Percentiles rank a stretch among this genome's conserved stretches.
These are phyloP conservation scores for Eleginops maclovinus DNA, from an alignment of 2,113 vertebrate genomes.

Conservation along the genomic window DNA sequence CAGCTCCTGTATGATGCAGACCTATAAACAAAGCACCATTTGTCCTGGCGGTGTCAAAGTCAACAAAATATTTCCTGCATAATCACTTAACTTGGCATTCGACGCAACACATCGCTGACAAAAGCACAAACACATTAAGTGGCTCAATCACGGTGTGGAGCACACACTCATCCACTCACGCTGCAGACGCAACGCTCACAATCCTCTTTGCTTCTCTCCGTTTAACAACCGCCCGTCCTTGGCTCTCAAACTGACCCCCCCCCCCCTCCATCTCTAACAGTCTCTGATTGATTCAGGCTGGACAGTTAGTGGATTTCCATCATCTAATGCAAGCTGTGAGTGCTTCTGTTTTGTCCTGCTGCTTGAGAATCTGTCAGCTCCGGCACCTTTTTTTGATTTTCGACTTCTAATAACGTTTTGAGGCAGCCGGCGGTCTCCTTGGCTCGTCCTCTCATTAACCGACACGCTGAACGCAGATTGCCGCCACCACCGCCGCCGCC, in stretches of 20 bases:
- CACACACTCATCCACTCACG: background rate
- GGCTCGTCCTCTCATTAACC: slow-evolving; percentile 40
- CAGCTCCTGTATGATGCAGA: background rate
- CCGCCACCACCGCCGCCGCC: background rate
- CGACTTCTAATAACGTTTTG: slow-evolving; percentile 45
- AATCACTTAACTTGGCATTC: too few relatives aligned
- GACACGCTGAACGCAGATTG: background rate
- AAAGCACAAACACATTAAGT: background rate
- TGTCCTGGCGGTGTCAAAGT: too few relatives aligned
- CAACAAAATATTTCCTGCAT: too few relatives aligned
- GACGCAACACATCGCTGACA: too few relatives aligned
- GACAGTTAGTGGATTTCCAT: slow-evolving; percentile 70
- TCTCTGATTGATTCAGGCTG: slow-evolving; percentile 57
- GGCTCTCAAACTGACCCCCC: slow-evolving; percentile 14
- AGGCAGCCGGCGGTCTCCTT: slow-evolving; percentile 53
- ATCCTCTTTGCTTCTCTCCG: slow-evolving; percentile 32
- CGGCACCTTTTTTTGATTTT: slow-evolving; percentile 18
- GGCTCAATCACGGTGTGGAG: background rate
- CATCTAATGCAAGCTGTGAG: slow-evolving; percentile 58
- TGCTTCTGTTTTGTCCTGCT: slow-evolving; percentile 62
- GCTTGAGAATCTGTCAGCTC: slow-evolving; percentile 63
- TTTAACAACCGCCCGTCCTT: slow-evolving; percentile 53
- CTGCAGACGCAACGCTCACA: slow-evolving; percentile 24
- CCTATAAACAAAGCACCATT: background rate
- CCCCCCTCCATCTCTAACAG: background rate